phyloP scores from a whole-genome alignment of 92 coral and sea anemone species.

The Umimayanthus kanabou region DNA sequence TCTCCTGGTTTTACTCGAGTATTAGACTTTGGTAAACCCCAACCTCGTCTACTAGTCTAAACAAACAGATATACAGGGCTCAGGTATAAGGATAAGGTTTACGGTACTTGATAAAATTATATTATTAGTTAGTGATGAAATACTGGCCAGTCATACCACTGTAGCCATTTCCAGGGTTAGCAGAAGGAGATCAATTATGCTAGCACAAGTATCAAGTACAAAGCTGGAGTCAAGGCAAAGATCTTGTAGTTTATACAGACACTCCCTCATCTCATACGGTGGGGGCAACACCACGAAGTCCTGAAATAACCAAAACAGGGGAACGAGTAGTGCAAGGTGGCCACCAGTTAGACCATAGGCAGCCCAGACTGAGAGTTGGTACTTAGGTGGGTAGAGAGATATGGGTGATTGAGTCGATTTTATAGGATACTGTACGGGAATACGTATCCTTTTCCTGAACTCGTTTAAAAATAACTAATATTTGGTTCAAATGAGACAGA shows the following conservation, averaged over 20 bases:
- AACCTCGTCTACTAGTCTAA: too few relatives aligned
- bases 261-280: constrained; percentile 44
- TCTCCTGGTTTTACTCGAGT: too few relatives aligned
- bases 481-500: too few relatives aligned
- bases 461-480: too few relatives aligned
- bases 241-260: constrained; percentile 69
- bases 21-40: too few relatives aligned
- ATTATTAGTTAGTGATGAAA: not conserved
- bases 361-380: not conserved
- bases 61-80: too few relatives aligned
- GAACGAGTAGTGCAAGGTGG: constrained; percentile 5
- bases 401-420: too few relatives aligned
- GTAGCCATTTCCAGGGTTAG: constrained; percentile 52
- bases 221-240: constrained; percentile 60
- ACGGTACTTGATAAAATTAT: too few relatives aligned
- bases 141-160: constrained; percentile 50
- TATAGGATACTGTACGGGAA: too few relatives aligned
- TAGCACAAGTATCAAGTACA: constrained; percentile 59
- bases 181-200: constrained; percentile 63
- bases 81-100: too few relatives aligned
- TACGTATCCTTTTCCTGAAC: too few relatives aligned
- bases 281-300: constrained; percentile 10
- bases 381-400: too few relatives aligned
- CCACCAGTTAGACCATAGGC: not conserved
- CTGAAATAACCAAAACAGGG: constrained; percentile 26